Base-by-base conservation (phyloP, 2,888 invertebrate genomes). In the Salpingus planirostris region DNA sequence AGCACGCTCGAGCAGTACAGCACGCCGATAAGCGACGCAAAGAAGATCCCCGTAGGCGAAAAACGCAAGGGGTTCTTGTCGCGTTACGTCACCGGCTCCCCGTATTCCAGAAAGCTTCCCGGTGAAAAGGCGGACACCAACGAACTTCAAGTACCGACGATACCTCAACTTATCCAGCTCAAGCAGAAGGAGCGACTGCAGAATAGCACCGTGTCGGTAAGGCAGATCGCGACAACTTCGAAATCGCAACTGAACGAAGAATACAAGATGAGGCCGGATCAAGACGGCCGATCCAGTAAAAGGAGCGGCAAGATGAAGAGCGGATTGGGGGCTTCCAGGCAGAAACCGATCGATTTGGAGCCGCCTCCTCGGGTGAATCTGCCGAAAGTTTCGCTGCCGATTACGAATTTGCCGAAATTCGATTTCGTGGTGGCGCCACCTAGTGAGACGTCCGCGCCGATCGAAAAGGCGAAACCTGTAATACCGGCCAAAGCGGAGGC, bases 1-100 rank as follows among this genome's bases (percentile, higher is more conserved):
- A 80, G 84, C 49, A 72, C 87, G 3, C 66, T 92, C 32, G 86
- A 90, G 57, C 77, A 81, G 48, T 87, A 84, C 64, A 80, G 86
- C 0, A 83, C 88, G 2, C 87, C 90, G 0, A 64, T 88, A 29
- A 69, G 69, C 24, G 88, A 89, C 59, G 87, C 82, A 2, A 81
- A 77, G 53, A 80, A 80, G 54, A 83, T 88, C 59, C 84, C 85
- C 2, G 46, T 67, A n/a, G 7, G 5, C 7, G 11, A 23, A 23
- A 5, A 61, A 62, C 24, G 43, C 59, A 14, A 62, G 43, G 56
- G 51, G 27, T 44, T 55, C 27, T 40, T 55, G 36, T 46, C 55
- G 10, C 5, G 46, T 35, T 55, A 54, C 40, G n/a, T n/a, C n/a
- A n/a, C n/a, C n/a, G n/a, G n/a, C n/a, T n/a, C n/a, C n/a, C n/a